Evolutionary conservation across 1,140 invertebrate species (phyloP).

Genomic region (Batillaria attramentaria): DNA sequence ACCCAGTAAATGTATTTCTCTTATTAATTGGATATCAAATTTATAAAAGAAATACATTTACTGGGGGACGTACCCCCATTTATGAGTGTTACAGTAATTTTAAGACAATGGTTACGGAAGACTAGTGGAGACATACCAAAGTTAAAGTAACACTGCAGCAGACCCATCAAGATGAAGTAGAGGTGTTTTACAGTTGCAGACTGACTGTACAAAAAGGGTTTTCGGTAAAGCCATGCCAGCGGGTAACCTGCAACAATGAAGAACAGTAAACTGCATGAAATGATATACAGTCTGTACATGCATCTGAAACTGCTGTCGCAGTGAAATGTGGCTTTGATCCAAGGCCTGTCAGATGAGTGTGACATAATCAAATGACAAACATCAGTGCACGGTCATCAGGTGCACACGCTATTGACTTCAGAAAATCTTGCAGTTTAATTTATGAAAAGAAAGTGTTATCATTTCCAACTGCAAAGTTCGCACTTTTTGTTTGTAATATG

Average conservation of each 20-base stretch:
- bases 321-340: neutral
- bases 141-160: conserved; percentile 85
- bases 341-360: neutral
- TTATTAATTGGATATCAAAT: neutral
- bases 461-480: too few relatives aligned
- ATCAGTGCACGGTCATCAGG: too few relatives aligned
- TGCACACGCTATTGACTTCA: too few relatives aligned
- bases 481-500: too few relatives aligned
- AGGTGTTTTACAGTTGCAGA: conserved; percentile 78
- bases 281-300: too few relatives aligned
- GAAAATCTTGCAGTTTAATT: too few relatives aligned
- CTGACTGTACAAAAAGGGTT: conserved; percentile 74
- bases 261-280: neutral
- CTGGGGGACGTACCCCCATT: neutral
- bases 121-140: conserved; percentile 77
- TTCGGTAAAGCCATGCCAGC: conserved; percentile 80
- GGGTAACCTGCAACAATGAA: conserved; percentile 81
- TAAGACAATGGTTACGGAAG: neutral
- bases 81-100: neutral
- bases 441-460: neutral
- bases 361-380: neutral
- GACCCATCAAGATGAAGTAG: conserved; percentile 82
- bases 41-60: neutral
- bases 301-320: neutral
- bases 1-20: too few relatives aligned